Evolutionary conservation across 1,140 invertebrate species (phyloP).

Genomic region (Papilio glaucus): DNA sequence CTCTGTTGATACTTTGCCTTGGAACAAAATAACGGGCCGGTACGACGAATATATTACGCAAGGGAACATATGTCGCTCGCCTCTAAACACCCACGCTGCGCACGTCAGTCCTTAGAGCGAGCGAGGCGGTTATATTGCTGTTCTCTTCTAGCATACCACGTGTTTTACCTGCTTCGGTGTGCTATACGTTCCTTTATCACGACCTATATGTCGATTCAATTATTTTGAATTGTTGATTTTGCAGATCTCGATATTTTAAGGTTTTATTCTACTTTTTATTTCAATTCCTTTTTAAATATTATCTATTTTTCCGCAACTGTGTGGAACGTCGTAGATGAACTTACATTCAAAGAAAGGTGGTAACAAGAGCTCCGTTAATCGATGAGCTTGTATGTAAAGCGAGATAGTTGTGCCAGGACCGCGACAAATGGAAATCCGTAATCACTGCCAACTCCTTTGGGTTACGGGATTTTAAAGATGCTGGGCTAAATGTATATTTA

Average conservation of each 20-base stretch:
- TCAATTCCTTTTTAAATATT: neutral
- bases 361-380: no score
- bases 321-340: no score
- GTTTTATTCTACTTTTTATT: constrained; percentile 31
- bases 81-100: constrained; percentile 38
- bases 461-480: no score
- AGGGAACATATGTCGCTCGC: constrained; percentile 47
- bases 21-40: constrained; percentile 62
- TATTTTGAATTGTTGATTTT: constrained; percentile 68
- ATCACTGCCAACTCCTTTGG: no score
- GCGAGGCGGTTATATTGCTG: constrained; percentile 35
- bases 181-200: constrained; percentile 47
- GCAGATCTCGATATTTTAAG: constrained; percentile 57
- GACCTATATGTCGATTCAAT: constrained; percentile 66
- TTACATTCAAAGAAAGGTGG: no score
- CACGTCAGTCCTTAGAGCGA: constrained; percentile 49
- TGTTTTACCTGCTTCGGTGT: constrained; percentile 49
- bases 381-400: no score
- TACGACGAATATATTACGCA: constrained; percentile 53
- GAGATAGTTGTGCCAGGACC: no score
- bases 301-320: no score
- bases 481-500: no score
- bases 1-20: constrained; percentile 46
- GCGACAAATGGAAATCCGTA: no score
- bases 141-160: constrained; percentile 47